Base-by-base conservation (phyloP, 2,113 vertebrate genomes). In the Hippocampus barbouri region DNA sequence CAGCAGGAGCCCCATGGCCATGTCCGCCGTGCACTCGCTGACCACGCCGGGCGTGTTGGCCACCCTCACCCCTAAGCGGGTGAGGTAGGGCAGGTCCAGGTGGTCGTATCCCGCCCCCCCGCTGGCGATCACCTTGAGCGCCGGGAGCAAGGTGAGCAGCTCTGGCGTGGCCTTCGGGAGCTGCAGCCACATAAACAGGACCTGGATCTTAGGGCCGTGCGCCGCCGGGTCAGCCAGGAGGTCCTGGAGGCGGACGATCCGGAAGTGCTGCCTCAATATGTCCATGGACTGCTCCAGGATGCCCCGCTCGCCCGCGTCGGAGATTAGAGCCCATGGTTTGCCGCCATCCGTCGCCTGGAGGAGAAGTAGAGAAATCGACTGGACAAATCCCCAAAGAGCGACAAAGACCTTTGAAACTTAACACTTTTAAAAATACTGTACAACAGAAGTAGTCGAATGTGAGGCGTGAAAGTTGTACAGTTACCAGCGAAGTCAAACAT, bases 1-100 rank as follows among this genome's bases (percentile, higher is more conserved):
- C 66, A 96, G 85, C 59, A 96, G 89, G 72, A 95, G 80, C 53
- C 85, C 90, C 92, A 95, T 91, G 25, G 85, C 94, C 0, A 94
- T 81, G 40, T 94, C 93, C 14, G 94, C 95, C 1, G 92, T 94
- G 59, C 93, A 75, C 20, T 83, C 82, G 0, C 84, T 89, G 66
- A 95, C 94, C 0, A 93, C 90, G 0, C 78, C 78, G 0, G 94
- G 94, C 0, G 93, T 94, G 87, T 93, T 93, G 83, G 92, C 80
- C 72, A 94, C 88, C 86, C 91, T 95, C 49, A 94, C 84, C 0
- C 93, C 93, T 18, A 89, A 91, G 62, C 74, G 89, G 9, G 74
- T 81, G 30, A 94, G 87, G 82, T 93, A 83, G 3, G 89, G 84
- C 80, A 94, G 74, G 45, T 96, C 88, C 57, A 95, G 83, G 83